Evolutionary conservation across 2,113 vertebrate genomes (phyloP).

Genomic region (Asarcornis scutulata): DNA sequence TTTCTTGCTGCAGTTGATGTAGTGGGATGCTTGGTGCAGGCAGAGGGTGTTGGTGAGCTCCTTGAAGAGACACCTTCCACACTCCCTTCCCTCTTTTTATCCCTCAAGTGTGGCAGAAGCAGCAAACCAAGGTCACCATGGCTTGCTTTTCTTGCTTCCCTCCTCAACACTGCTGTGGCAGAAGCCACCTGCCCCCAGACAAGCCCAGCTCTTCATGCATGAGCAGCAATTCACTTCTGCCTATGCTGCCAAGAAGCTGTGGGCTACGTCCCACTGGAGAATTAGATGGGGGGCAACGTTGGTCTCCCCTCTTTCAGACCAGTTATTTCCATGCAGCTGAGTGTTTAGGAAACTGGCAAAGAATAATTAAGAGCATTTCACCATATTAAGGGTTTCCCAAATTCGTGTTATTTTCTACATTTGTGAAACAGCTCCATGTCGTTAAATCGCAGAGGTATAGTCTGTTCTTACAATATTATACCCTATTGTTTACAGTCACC

Average conservation of each 20-base stretch:
- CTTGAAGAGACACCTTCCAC: neutral
- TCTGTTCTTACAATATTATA: neutral
- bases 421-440: neutral
- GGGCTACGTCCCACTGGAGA: neutral
- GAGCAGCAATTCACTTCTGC: neutral
- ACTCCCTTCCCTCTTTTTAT: neutral
- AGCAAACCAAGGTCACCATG: neutral
- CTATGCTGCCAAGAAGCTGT: neutral
- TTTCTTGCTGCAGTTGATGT: neutral
- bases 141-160: neutral
- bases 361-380: neutral
- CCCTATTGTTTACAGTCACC: neutral
- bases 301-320: neutral
- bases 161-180: neutral
- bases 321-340: neutral
- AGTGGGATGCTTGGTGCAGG: neutral
- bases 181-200: neutral
- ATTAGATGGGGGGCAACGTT: rapidly evolving
- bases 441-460: neutral
- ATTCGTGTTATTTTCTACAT: neutral
- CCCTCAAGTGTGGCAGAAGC: rapidly evolving
- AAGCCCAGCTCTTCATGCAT: neutral
- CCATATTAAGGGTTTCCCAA: neutral
- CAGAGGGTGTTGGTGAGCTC: neutral
- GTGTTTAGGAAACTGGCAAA: neutral